Evolutionary conservation across 2,888 invertebrate species (phyloP).

Genomic region (Punctoribates punctum): DNA sequence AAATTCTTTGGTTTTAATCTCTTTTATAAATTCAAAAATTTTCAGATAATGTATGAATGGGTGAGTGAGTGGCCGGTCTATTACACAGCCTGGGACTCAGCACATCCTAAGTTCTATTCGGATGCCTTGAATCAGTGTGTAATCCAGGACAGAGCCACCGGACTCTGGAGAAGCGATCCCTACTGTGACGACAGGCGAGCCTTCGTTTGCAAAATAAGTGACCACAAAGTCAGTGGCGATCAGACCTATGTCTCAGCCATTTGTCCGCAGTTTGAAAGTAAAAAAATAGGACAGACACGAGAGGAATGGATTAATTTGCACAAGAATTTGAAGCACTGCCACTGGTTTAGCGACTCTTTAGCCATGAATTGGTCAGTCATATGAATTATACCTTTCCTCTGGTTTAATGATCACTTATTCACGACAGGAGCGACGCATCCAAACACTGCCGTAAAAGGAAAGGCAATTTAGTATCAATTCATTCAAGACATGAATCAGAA

Average conservation of each 20-base stretch:
- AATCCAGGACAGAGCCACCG: neutral
- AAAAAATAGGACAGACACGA: neutral
- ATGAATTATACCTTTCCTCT: neutral
- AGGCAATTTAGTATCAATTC: neutral
- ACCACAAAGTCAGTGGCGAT: neutral
- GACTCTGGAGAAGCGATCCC: neutral
- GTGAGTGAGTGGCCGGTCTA: neutral
- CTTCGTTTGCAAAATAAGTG: neutral
- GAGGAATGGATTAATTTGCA: slow-evolving; percentile 1
- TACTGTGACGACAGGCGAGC: neutral
- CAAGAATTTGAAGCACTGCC: neutral
- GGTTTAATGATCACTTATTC: neutral
- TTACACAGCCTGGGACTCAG: neutral
- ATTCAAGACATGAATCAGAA: neutral
- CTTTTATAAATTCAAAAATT: neutral
- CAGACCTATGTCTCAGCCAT: neutral
- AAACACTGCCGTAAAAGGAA: neutral
- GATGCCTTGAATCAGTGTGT: neutral
- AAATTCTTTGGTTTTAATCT: neutral
- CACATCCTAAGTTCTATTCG: neutral
- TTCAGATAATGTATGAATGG: neutral
- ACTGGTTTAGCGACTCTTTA: neutral
- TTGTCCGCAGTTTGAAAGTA: neutral
- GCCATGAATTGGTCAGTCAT: neutral
- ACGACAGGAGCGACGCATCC: neutral